phyloP scores from a whole-genome alignment of 2,797 vertebrate species.

The Myioborus miniatus region DNA sequence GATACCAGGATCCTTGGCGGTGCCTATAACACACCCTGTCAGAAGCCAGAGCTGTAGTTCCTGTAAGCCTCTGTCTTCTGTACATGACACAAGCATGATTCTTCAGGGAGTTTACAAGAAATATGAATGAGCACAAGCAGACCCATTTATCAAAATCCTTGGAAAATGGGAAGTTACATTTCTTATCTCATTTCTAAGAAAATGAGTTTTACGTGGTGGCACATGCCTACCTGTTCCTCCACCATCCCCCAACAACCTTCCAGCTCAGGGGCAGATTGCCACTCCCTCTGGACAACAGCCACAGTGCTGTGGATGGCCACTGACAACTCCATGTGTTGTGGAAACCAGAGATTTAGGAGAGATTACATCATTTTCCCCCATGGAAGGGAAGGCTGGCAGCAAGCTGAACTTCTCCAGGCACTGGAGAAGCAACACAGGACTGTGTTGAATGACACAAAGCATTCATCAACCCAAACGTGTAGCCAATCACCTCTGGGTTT shows the following conservation, averaged over 20 bases:
- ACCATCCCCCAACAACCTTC: neutral
- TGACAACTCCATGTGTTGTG: neutral
- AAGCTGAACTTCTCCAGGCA: neutral
- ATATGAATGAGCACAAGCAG: neutral
- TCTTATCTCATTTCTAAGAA: neutral
- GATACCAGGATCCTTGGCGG: neutral
- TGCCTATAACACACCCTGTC: neutral
- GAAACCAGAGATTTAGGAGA: neutral
- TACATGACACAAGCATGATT: accelerated
- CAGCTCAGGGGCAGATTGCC: neutral
- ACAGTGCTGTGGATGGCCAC: neutral
- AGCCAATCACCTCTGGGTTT: neutral
- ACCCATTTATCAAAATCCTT: neutral
- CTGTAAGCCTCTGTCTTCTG: neutral
- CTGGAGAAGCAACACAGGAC: neutral
- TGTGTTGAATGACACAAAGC: neutral
- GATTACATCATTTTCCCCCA: neutral
- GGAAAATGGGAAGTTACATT: neutral
- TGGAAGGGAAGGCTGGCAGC: neutral
- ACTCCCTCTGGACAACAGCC: neutral
- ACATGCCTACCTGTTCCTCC: neutral
- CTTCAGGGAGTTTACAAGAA: neutral
- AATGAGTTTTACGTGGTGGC: neutral
- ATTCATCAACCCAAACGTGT: neutral
- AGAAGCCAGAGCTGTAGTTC: neutral